These are phyloP conservation scores for Eupithecia insigniata DNA, from an alignment of 2,888 invertebrate species.

Conservation along the genomic window DNA sequence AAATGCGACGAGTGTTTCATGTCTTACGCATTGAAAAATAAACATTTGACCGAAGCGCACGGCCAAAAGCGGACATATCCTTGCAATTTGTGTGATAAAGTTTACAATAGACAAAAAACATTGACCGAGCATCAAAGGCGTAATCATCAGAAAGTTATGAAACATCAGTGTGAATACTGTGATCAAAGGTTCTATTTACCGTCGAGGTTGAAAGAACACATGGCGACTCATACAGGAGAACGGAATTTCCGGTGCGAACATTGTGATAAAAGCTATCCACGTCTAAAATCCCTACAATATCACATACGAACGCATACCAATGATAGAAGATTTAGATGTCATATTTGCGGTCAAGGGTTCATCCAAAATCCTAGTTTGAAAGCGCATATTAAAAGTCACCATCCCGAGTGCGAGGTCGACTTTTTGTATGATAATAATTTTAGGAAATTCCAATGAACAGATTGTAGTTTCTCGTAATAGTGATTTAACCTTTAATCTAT, in stretches of 20 bases:
- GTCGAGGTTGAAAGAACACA: conserved; percentile 76
- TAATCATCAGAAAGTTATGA: conserved; percentile 76
- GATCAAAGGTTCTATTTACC: conserved; percentile 81
- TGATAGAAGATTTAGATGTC: conserved; percentile 83
- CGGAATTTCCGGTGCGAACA: conserved; percentile 83
- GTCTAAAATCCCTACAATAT: conserved; percentile 84
- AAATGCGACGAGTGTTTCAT: conserved; percentile 77
- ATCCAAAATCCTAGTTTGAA: conserved; percentile 85
- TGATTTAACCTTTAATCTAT: no score
- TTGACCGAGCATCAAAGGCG: conserved; percentile 74
- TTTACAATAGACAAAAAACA: conserved; percentile 76
- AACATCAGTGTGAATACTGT: conserved; percentile 83
- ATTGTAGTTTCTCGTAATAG: not conserved
- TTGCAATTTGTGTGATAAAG: conserved; percentile 77
- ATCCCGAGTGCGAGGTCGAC: conserved; percentile 74
- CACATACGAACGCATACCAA: conserved; percentile 85
- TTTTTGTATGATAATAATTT: conserved; percentile 37
- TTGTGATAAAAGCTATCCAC: conserved; percentile 85
- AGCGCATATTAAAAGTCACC: conserved; percentile 84
- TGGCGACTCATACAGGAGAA: conserved; percentile 82
- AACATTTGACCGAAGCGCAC: conserved; percentile 74
- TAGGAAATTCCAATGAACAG: conserved; percentile 30
- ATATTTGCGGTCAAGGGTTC: conserved; percentile 83
- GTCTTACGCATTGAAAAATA: conserved; percentile 76
- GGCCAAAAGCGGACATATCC: conserved; percentile 76